Evolutionary conservation across 1,140 invertebrate genomes (phyloP).

Genomic region (Ceratitis capitata): DNA sequence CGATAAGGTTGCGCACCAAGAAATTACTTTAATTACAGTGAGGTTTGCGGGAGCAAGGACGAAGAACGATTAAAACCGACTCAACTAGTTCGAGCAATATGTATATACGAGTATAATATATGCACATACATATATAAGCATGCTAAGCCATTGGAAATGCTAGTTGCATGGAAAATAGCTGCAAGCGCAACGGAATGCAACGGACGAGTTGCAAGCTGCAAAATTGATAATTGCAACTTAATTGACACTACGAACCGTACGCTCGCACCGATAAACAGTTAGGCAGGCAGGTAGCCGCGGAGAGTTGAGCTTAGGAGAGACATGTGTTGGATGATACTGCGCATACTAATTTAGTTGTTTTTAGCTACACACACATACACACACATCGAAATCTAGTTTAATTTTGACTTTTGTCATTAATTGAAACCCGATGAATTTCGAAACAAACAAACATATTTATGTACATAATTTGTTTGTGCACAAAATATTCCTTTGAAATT

Average conservation of each 20-base stretch:
- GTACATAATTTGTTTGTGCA: background rate
- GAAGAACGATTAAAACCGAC: background rate
- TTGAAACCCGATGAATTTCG: background rate
- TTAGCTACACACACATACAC: background rate
- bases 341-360: background rate
- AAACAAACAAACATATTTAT: background rate
- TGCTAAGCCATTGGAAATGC: background rate
- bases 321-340: background rate
- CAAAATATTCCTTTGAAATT: background rate
- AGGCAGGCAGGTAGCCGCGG: background rate
- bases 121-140: no score
- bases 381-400: background rate
- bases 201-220: background rate
- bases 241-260: slow-evolving; percentile 21
- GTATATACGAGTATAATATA: no score
- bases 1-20: background rate
- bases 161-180: background rate
- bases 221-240: slow-evolving; percentile 33
- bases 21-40: slow-evolving; percentile 14
- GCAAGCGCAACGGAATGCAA: background rate
- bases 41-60: background rate
- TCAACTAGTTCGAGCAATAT: no score
- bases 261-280: background rate
- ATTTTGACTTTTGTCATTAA: background rate
- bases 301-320: background rate